phyloP scores from a whole-genome alignment of 2,888 invertebrate species.

The Oscheius myriophilus region DNA sequence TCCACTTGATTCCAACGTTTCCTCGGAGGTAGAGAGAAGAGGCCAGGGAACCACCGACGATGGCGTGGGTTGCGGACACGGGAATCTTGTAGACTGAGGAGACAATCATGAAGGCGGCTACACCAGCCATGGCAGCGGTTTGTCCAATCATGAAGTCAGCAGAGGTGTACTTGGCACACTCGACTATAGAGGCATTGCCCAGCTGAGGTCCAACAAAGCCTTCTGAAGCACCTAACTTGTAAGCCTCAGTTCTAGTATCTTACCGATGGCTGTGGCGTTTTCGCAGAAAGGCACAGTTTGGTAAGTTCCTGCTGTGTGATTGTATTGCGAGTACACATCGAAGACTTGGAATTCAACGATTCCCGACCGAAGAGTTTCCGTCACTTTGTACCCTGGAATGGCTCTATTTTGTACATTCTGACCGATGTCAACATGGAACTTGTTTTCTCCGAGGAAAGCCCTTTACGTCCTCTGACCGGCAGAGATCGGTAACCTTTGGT shows the following conservation, averaged over 20 bases:
- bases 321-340: conserved; percentile 73
- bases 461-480: too few relatives aligned
- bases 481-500: too few relatives aligned
- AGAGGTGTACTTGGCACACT: conserved; percentile 57
- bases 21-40: conserved; percentile 76
- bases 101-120: conserved; percentile 54
- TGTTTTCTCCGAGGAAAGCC: too few relatives aligned
- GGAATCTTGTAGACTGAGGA: conserved; percentile 89
- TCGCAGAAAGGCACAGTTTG: conserved; percentile 45
- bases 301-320: conserved; percentile 42
- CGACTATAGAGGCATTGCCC: conserved; percentile 36
- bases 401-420: background rate
- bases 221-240: conserved; percentile 4
- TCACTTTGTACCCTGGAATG: conserved; percentile 82
- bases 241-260: background rate
- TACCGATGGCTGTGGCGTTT: conserved; percentile 37
- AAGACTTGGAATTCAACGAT: conserved; percentile 89
- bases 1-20: conserved; percentile 84
- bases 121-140: conserved; percentile 51
- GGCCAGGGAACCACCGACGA: conserved; percentile 54
- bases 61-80: conserved; percentile 80
- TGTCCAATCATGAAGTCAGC: conserved; percentile 54
- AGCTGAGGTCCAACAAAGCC: conserved; percentile 45
- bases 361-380: conserved; percentile 97
- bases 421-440: too few relatives aligned